Evolutionary conservation across 2,113 vertebrate genomes (phyloP), one percentile per base, ranked within the genome.

Genomic region (Hepsetus odoe): DNA sequence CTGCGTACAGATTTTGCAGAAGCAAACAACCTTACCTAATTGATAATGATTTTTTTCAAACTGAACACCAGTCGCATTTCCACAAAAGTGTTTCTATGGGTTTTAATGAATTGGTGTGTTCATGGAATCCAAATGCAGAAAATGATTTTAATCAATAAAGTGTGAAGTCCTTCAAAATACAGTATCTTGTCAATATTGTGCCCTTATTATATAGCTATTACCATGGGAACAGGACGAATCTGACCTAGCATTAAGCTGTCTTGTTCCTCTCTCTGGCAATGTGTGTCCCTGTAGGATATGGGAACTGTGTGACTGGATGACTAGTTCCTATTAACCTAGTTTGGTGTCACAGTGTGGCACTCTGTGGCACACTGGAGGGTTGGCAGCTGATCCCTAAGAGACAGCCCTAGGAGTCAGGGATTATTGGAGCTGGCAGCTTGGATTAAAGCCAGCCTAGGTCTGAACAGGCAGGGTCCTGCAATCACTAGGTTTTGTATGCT

Each of bases 401-500:
- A 88, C 89, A 88, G 77, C 89, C 85, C 77, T 75, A 46, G 58
- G 70, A 85, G 82, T 84, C 87, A 76, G 78, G 86, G 90, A 91
- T 92, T 90, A 90, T 55, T 1, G 64, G 85, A 78, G 76, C 83
- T 80, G 85, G 83, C 61, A 66, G 35, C 76, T 42, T 79, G 87
- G 87, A 90, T 91, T 90, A 90, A 84, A 81, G 65, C 1, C 32
- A 40, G 72, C 51, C 74, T 78, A 56, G 56, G 58, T 71, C 79
- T 84, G 64, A 5, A 7, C 49, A 55, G 81, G 64, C 80, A 69
- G 38, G 44, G 62, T 26, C 20, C 38, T 20, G 16, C 22, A 69
- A 61, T 28, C 40, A 18, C 72, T 33, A 16, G 26, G 26, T 62
- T 62, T 49, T 64, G 4, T 18, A 33, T 11, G 6, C n/a, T 72